These are phyloP conservation scores for Geopemphigus sp. DNA, from an alignment of 1,140 invertebrate genomes.

Conservation along the genomic window DNA sequence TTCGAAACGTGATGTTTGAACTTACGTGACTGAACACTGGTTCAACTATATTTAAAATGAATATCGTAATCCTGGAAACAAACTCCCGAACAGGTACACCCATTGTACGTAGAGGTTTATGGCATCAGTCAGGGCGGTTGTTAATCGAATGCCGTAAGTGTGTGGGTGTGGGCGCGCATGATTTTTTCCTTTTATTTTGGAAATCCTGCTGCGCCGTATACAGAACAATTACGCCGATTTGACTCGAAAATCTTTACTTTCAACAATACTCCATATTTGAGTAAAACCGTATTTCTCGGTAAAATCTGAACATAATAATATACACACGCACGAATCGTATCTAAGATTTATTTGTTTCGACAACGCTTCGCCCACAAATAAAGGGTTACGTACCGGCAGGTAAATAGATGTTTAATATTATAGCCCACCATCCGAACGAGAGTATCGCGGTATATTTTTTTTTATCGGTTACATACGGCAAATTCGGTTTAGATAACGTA, in stretches of 20 bases:
- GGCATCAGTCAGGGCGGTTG: conserved; percentile 21
- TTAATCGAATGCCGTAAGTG: not conserved
- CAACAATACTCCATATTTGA: not conserved
- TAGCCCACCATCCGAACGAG: not conserved
- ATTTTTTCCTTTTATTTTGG: not conserved
- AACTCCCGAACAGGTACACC: conserved; percentile 36
- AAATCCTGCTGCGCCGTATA: conserved; percentile 18
- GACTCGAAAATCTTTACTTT: not conserved
- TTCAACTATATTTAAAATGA: conserved; percentile 18
- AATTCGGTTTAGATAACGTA: not conserved
- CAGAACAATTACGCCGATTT: no score
- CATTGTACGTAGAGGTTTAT: conserved; percentile 6
- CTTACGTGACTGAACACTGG: conserved; percentile 43
- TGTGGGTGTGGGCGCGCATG: not conserved
- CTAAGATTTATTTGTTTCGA: not conserved
- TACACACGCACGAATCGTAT: not conserved
- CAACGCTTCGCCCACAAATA: not conserved
- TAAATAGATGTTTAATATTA: not conserved
- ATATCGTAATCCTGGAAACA: conserved; percentile 42
- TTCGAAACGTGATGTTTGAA: conserved; percentile 47
- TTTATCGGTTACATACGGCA: not conserved
- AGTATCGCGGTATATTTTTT: not conserved
- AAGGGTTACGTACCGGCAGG: not conserved
- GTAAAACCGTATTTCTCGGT: not conserved
- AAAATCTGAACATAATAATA: not conserved